Conservation (phyloP, 2,888 invertebrate species). For the Erynnis tages region DNA sequence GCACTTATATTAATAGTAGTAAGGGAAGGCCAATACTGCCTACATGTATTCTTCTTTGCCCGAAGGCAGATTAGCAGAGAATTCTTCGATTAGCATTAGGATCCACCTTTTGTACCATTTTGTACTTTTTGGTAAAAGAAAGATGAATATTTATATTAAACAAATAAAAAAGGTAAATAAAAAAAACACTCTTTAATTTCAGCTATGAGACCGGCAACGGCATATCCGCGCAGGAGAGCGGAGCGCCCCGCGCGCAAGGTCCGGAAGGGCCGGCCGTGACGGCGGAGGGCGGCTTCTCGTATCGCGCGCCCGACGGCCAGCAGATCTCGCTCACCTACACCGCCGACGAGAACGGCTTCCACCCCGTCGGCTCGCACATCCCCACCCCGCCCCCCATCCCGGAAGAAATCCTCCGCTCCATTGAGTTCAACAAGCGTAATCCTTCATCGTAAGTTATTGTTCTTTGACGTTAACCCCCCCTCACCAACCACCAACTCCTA, state of each 20-base stretch:
- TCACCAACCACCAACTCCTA: too few species aligned
- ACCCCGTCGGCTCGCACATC: slow-evolving; percentile 83
- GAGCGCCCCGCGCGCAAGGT: slow-evolving; percentile 78
- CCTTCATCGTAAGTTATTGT: slow-evolving; percentile 72
- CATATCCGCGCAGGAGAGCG: slow-evolving; percentile 82
- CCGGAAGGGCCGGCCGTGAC: slow-evolving; percentile 78
- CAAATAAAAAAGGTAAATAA: too few species aligned
- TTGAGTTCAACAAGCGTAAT: slow-evolving; percentile 73
- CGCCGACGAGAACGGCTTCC: slow-evolving; percentile 88
- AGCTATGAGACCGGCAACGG: slow-evolving; percentile 86
- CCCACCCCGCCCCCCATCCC: slow-evolving; percentile 81
- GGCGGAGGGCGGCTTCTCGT: slow-evolving; percentile 85
- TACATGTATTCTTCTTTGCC: too few species aligned
- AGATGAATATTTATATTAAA: too few species aligned
- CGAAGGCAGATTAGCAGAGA: too few species aligned
- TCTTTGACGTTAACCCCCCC: too few species aligned
- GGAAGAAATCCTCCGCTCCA: slow-evolving; percentile 76
- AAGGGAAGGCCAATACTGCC: too few species aligned
- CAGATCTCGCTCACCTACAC: slow-evolving; percentile 84
- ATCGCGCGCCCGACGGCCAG: slow-evolving; percentile 85
- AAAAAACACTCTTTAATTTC: slow-evolving; percentile 15
- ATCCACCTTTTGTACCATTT: too few species aligned
- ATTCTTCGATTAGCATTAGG: too few species aligned
- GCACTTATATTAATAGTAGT: too few species aligned
- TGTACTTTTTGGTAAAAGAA: too few species aligned